Evolutionary conservation across 2,113 vertebrate species (phyloP).

Genomic region (Barbus barbus): DNA sequence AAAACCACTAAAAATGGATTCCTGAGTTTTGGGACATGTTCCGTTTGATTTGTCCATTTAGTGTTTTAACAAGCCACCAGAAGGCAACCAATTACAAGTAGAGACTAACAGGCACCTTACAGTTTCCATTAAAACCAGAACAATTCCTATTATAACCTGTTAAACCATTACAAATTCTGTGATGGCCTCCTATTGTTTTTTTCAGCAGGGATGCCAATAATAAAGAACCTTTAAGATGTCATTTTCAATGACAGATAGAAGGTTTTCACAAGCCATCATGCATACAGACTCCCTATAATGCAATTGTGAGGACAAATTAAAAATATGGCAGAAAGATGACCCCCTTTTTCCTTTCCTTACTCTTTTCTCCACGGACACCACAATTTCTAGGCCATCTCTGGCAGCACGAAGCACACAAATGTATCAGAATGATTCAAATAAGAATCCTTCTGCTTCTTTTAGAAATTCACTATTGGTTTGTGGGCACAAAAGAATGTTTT

Average conservation of each 20-base stretch:
- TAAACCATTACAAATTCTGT: no score
- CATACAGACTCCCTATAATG: neutral
- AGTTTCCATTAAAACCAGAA: no score
- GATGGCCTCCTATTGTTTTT: no score
- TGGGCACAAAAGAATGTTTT: neutral
- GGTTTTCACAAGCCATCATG: neutral
- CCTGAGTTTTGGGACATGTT: no score
- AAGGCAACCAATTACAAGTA: no score
- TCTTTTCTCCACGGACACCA: conserved; percentile 6
- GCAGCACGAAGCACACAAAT: neutral
- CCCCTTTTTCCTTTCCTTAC: conserved; percentile 30
- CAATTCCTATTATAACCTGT: no score
- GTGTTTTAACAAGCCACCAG: no score
- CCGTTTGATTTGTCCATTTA: no score
- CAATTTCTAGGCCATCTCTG: conserved; percentile 30
- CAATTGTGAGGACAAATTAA: conserved; percentile 17
- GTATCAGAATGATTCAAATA: conserved; percentile 5
- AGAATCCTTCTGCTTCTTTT: neutral
- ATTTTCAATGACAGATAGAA: neutral
- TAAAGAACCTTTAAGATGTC: neutral
- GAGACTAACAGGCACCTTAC: no score
- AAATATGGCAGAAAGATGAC: conserved; percentile 29
- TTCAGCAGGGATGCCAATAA: neutral
- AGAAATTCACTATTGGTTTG: neutral
- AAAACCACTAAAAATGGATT: no score